Base-by-base conservation (phyloP, 2,888 invertebrate species). In the Leptinotarsa rubiginosa region DNA sequence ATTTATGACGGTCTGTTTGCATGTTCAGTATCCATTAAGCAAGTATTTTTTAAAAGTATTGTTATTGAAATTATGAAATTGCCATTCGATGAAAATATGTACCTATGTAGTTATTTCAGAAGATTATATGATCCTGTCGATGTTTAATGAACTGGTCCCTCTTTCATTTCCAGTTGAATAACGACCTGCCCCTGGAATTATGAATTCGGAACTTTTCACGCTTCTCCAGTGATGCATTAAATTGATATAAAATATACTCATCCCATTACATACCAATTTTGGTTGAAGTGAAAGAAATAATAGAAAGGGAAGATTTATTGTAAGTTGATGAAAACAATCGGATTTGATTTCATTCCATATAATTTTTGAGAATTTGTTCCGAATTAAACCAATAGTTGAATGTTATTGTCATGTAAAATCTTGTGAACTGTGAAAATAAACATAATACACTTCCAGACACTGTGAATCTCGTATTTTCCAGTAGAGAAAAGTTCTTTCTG, bases 191-290 rank as follows among this genome's bases (percentile, higher is more conserved):
- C 52, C 52, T 20, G 47, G 25, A 68, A 56, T 20, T 41, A 54
- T 13, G 41, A 56, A 56, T 20, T 41, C 18, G 13, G 16, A 4
- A 54, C 20, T 31, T n/a, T n/a, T 41, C n/a, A 56, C 31, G 20
- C 15, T 54, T 18, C 54, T 25, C 31, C 7, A n/a, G 47, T 50
- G 49, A 41, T 68, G n/a, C 68, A 56, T 68, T 20, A n/a, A 68
- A 68, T 31, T 68, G 18, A 18, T 31, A 56, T 13, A 20, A 56
- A 56, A 25, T 68, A 12, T 31, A 20, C 22, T 54, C 25, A 41
- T 15, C n/a, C 31, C 50, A 41, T 67, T 56, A 52, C 22, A 47
- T 47, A 68, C 31, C 56, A 56, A 68, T 54, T 68, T 56, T 41
- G 31, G 68, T 1, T 3, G 5, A 31, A 20, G 16, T 50, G 22